Base-by-base conservation (phyloP, 2,888 invertebrate species). In the Acanthacorydalis orientalis region DNA sequence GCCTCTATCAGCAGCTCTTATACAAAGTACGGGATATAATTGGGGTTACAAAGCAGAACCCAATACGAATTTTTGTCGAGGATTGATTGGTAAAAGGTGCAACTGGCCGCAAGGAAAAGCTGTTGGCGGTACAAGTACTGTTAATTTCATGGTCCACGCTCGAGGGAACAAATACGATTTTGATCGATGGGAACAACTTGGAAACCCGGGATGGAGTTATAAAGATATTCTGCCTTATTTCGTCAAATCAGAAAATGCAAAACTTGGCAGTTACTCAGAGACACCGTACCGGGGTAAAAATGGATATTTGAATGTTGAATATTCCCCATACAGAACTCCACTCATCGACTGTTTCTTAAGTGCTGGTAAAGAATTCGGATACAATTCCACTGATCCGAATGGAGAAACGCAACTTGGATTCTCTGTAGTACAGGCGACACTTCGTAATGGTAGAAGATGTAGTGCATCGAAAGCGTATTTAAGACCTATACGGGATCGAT, bases 81-180 rank as follows among this genome's bases (percentile, higher is more conserved):
- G 67, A 55, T 60, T 73, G 45, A 63, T 68, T 57, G 69, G 67
- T 34, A 67, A 68, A 44, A 69, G 70, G 34, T 81, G 85, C 57
- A 79, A 74, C 54, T 77, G 82, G 73, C 82, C 83, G 0, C 71
- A 81, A 43, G 90, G 90, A 0, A 83, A 81, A 59, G 84, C 81
- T 1, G 60, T 88, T 14, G 91, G 91, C 0, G 90, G 90, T 0
- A 80, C 83, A 3, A 86, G 86, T 31, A 79, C 86, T 7, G 78
- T 87, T 6, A 90, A 91, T 65, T 88, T 80, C 58, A 81, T 91
- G 80, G 68, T 87, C 1, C 89, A 90, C 60, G 78, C 85, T 0
- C 70, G 91, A 43, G 89, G 89, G 0, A 82, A 86, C 57, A 78
- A 77, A 11, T 68, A 68, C 40, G 90, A 91, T 67, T 92, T 82